phyloP scores from a whole-genome alignment of 2,113 vertebrate genomes.

The Chloebia gouldiae region DNA sequence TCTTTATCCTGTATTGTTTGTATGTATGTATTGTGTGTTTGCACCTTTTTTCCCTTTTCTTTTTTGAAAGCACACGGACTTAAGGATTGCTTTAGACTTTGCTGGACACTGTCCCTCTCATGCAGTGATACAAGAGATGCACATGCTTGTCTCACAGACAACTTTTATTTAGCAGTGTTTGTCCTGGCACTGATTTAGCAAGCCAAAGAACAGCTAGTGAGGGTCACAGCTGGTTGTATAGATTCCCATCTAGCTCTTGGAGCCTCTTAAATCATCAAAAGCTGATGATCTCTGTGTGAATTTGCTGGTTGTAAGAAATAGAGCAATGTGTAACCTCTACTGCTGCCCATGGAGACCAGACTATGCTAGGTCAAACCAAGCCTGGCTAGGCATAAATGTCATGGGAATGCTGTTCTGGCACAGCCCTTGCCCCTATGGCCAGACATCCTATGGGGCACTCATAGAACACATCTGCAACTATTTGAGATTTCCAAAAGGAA shows the following conservation, averaged over 20 bases:
- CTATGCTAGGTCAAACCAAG: background rate
- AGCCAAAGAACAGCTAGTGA: background rate
- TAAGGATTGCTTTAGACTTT: background rate
- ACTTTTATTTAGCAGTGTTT: background rate
- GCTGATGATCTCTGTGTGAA: background rate
- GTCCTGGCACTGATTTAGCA: background rate
- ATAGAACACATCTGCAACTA: background rate
- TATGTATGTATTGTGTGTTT: background rate
- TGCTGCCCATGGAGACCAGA: accelerated
- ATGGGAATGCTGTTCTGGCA: background rate
- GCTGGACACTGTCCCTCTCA: background rate
- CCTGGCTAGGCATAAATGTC: background rate
- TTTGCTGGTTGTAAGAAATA: background rate
- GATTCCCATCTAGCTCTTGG: background rate
- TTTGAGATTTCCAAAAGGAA: background rate
- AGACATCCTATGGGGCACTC: background rate
- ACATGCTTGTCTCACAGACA: background rate
- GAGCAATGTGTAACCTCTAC: accelerated
- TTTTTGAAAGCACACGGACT: background rate
- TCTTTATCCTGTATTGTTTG: background rate
- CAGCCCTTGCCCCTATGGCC: accelerated
- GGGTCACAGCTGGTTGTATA: background rate
- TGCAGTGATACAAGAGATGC: background rate
- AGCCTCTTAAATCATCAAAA: background rate
- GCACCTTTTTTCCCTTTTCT: background rate